Evolutionary conservation across 2,888 invertebrate genomes (phyloP).

Genomic region (Dimorphilus gyrociliatus): DNA sequence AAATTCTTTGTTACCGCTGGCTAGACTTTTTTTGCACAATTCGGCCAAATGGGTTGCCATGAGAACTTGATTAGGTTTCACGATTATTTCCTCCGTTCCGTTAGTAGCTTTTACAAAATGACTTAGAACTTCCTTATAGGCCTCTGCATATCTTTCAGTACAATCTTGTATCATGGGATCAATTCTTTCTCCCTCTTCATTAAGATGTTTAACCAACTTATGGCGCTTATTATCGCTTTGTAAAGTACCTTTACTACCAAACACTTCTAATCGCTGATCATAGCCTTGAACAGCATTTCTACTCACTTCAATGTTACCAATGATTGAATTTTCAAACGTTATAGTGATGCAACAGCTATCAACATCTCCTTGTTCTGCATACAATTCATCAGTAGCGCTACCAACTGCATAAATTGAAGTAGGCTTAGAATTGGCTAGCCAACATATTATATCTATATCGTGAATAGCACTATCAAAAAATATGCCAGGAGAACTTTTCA

Average conservation of each 20-base stretch:
- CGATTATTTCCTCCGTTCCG: no score
- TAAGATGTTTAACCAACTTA: no score
- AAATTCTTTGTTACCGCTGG: no score
- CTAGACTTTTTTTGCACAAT: no score
- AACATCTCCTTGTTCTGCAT: constrained; percentile 46
- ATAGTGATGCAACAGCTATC: constrained; percentile 48
- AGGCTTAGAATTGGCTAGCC: constrained; percentile 49
- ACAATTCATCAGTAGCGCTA: constrained; percentile 45
- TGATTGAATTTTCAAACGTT: constrained; percentile 47
- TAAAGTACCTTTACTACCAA: neutral
- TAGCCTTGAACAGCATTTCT: constrained; percentile 49
- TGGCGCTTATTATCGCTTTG: no score
- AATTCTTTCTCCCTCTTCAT: no score
- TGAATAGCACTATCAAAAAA: constrained; percentile 54
- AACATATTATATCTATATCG: constrained; percentile 50
- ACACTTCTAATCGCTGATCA: constrained; percentile 49
- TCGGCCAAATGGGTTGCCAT: no score
- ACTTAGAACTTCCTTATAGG: no score
- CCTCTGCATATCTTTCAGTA: no score
- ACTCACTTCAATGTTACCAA: constrained; percentile 49
- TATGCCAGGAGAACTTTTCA: constrained; percentile 46
- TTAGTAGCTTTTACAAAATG: no score
- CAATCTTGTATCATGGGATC: no score
- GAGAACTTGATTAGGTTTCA: no score
- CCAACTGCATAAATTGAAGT: constrained; percentile 44